These are phyloP conservation scores for Bembecia ichneumoniformis DNA, from an alignment of 2,888 invertebrate species.

Conservation along the genomic window DNA sequence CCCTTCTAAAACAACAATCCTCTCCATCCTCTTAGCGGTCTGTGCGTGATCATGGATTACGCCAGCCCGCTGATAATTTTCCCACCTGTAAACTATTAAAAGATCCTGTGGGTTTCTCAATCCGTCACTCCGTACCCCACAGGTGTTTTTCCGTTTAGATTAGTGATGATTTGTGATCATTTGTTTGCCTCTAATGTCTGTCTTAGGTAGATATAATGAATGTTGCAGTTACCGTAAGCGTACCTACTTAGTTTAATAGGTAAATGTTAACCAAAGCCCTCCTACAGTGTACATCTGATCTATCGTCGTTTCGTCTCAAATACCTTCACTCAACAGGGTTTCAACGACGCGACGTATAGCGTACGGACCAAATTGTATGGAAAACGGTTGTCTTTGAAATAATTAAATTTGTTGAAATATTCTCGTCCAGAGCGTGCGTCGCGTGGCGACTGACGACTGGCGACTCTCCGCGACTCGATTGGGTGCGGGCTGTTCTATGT, in stretches of 20 bases:
- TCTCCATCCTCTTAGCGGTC: not conserved
- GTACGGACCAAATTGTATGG: slow-evolving; percentile 47
- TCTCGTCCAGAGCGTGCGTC: slow-evolving; percentile 36
- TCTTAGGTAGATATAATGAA: slow-evolving; percentile 49
- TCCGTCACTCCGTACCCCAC: not conserved
- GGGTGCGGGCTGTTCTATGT: slow-evolving; percentile 17
- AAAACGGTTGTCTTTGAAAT: slow-evolving; percentile 33
- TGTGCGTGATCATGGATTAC: not conserved
- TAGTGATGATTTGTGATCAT: not conserved
- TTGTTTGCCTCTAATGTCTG: slow-evolving; percentile 9
- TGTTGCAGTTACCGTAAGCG: slow-evolving; percentile 66
- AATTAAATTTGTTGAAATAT: slow-evolving; percentile 27
- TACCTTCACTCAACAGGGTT: slow-evolving; percentile 47
- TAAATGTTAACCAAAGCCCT: slow-evolving; percentile 65
- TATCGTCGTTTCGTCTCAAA: slow-evolving; percentile 41
- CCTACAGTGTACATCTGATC: slow-evolving; percentile 36
- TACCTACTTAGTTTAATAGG: slow-evolving; percentile 61
- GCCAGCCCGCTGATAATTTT: not conserved
- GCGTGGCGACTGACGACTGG: slow-evolving; percentile 10
- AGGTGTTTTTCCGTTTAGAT: not conserved
- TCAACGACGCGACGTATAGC: slow-evolving; percentile 26
- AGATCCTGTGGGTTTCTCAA: not conserved
- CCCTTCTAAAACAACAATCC: too few species aligned
- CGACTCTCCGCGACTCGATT: slow-evolving; percentile 16
- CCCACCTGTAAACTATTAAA: not conserved